Conservation (phyloP, 2,113 vertebrate genomes). For the Stomatorhinus ivindoensis region DNA sequence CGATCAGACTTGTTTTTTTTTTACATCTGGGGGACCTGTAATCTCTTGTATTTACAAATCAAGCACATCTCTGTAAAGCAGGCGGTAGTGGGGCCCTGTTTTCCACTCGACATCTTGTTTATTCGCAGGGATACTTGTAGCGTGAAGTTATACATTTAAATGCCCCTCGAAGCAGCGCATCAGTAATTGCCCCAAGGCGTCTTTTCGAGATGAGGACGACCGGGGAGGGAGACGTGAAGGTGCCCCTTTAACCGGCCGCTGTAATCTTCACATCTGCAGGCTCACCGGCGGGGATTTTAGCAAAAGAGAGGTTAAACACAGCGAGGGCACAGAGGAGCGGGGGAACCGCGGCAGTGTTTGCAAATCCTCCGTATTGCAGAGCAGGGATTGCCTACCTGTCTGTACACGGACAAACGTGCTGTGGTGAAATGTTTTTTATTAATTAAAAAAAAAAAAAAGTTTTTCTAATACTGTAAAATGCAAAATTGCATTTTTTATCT, state of each 20-base stretch:
- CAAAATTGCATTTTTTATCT: background rate
- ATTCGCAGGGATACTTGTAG: background rate
- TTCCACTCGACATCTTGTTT: conserved; percentile 10
- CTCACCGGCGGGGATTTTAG: background rate
- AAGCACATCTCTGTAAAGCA: background rate
- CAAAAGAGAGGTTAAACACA: background rate
- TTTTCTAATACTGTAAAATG: background rate
- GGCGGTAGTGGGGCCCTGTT: background rate
- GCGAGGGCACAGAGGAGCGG: background rate
- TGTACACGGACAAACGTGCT: background rate
- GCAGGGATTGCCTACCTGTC: background rate
- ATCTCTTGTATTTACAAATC: conserved; percentile 12
- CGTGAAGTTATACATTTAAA: background rate
- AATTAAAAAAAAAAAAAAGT: background rate
- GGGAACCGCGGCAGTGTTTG: background rate
- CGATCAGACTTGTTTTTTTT: background rate
- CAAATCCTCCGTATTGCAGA: background rate
- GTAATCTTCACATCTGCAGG: background rate
- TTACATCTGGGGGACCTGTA: conserved; percentile 15
- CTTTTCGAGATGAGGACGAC: background rate
- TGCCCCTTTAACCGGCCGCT: background rate
- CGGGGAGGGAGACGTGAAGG: background rate
- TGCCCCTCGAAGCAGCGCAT: background rate
- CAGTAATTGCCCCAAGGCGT: background rate
- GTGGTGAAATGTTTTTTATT: background rate